A percentile compares a stretch with the other conserved stretches of the same genome.
Evolutionary conservation across 2,888 invertebrate species (phyloP).

Genomic region (Metacarcinus magister): DNA sequence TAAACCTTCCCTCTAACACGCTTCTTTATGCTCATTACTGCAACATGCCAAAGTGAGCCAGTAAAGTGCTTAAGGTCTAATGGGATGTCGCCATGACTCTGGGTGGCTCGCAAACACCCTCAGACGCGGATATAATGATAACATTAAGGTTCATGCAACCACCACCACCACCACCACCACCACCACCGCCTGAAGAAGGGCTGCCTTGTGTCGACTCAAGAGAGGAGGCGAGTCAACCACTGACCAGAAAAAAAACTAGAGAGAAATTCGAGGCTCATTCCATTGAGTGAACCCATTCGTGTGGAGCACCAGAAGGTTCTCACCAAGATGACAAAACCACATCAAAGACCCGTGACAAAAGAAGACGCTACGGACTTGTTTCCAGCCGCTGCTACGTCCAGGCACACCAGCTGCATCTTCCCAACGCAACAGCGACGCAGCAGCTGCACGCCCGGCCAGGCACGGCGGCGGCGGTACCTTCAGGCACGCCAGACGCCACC

Average conservation of each 20-base stretch:
- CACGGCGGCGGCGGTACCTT: not conserved
- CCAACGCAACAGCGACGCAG: not conserved
- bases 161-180: not conserved
- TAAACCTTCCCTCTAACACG: not conserved
- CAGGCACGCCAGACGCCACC: conserved; percentile 10
- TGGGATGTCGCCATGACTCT: not conserved
- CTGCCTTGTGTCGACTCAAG: not conserved
- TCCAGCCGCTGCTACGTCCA: not conserved
- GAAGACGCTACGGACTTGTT: not conserved
- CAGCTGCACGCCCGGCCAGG: not conserved
- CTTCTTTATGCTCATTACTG: conserved; percentile 36
- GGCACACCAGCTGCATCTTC: not conserved
- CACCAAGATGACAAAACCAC: conserved; percentile 12
- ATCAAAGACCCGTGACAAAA: not conserved
- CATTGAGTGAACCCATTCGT: not conserved
- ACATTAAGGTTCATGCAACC: not conserved
- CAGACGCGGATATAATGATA: too few relatives aligned
- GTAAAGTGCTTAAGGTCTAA: not conserved
- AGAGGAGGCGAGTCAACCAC: not conserved
- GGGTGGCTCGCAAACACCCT: not conserved
- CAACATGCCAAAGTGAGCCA: not conserved
- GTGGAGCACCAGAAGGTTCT: not conserved
- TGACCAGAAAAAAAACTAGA: not conserved
- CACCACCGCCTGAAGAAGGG: not conserved
- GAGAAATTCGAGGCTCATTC: not conserved